Conservation (phyloP, 1,140 invertebrate species). For the Cherax destructor region DNA sequence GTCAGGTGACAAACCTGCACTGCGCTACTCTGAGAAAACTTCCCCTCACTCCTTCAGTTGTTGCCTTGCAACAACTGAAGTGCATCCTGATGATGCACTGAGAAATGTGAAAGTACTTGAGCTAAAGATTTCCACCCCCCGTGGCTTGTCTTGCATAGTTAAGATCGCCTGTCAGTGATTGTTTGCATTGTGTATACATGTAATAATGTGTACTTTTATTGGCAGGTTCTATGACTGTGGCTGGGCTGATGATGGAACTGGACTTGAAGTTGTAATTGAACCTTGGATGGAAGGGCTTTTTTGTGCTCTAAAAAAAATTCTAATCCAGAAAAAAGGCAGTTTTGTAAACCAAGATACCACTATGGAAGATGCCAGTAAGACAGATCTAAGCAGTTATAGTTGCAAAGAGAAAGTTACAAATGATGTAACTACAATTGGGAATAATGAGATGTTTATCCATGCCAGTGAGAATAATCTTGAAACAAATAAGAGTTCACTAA, state of each 20-base stretch:
- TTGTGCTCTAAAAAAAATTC: conserved; percentile 73
- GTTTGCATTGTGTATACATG: no score
- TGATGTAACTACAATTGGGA: not conserved
- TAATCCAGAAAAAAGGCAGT: not conserved
- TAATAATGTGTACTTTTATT: not conserved
- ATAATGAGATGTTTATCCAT: not conserved
- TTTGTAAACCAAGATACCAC: not conserved
- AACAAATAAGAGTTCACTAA: not conserved
- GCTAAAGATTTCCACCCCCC: no score
- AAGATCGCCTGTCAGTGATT: no score
- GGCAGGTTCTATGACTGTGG: conserved; percentile 76
- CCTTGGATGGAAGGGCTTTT: conserved; percentile 78
- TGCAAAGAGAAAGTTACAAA: not conserved
- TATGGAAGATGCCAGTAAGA: not conserved
- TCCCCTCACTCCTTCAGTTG: no score
- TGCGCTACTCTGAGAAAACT: no score
- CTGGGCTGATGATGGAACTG: conserved; percentile 79
- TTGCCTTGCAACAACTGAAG: no score
- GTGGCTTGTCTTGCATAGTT: no score
- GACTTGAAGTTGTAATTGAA: conserved; percentile 77
- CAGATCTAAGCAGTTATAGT: not conserved
- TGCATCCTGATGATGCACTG: no score
- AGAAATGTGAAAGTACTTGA: no score
- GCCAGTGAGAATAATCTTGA: not conserved
- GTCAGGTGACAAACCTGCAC: no score